These are phyloP conservation scores for Pavo muticus DNA, from an alignment of 2,113 vertebrate species.

Conservation along the genomic window DNA sequence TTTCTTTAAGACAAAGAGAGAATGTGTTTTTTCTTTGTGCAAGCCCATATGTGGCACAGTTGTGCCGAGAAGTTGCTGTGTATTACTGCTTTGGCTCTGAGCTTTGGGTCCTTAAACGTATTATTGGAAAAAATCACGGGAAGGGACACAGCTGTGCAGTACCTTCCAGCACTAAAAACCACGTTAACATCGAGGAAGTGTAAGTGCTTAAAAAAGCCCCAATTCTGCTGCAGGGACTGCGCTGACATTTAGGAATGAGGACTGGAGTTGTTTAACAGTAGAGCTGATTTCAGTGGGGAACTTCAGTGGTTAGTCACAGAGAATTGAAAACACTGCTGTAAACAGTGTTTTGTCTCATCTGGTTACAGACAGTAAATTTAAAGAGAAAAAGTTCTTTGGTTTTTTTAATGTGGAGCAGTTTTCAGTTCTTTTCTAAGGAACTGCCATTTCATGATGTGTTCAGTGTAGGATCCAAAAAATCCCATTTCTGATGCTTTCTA, in stretches of 20 bases:
- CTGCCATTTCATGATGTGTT: background rate
- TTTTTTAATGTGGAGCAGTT: background rate
- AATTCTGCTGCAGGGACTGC: slow-evolving; percentile 15
- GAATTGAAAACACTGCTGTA: slow-evolving; percentile 10
- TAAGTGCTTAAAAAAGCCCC: background rate
- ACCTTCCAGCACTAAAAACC: background rate
- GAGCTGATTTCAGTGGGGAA: slow-evolving; percentile 3
- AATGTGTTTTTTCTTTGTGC: background rate
- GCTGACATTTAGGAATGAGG: background rate
- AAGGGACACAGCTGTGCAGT: background rate
- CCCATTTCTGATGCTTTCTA: background rate
- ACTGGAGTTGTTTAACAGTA: background rate
- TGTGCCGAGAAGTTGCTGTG: background rate
- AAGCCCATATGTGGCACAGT: fast-evolving
- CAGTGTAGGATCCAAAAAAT: background rate
- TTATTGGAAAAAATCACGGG: background rate
- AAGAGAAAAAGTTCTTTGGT: background rate
- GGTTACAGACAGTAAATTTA: background rate
- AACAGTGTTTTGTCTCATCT: background rate
- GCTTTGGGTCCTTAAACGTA: background rate
- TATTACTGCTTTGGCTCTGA: background rate
- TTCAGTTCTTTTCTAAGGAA: background rate
- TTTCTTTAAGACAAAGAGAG: background rate
- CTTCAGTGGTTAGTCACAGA: background rate
- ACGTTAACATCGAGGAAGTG: background rate